These are phyloP conservation scores for Triops longicaudatus DNA, from an alignment of 1,140 invertebrate species.

Conservation along the genomic window DNA sequence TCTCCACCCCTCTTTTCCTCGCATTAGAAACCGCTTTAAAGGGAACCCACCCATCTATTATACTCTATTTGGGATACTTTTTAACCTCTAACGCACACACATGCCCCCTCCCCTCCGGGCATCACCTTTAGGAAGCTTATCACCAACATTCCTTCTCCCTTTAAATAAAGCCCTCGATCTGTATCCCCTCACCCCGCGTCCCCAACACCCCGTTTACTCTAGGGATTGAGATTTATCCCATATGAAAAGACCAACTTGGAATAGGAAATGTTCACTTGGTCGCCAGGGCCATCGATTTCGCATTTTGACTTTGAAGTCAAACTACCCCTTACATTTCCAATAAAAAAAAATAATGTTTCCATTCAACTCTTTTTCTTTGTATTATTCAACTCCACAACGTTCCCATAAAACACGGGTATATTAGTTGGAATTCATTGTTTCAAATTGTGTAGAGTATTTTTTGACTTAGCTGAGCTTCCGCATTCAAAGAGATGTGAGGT, in stretches of 20 bases:
- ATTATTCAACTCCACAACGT: too few relatives aligned
- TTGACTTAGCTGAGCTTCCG: too few relatives aligned
- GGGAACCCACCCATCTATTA: background rate
- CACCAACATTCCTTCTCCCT: background rate
- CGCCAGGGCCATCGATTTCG: background rate
- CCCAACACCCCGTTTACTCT: background rate
- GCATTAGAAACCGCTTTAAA: constrained; percentile 12
- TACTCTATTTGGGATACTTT: background rate
- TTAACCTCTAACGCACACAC: background rate
- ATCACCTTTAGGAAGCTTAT: background rate
- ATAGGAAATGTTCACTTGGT: constrained; percentile 12
- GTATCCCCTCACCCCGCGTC: background rate
- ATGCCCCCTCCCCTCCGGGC: background rate
- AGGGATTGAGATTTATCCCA: background rate
- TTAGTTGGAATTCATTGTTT: too few relatives aligned
- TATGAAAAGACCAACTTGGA: constrained; percentile 8
- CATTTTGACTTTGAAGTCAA: background rate
- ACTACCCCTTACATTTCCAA: background rate
- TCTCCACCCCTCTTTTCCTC: background rate
- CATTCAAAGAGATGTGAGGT: too few relatives aligned
- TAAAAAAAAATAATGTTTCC: background rate
- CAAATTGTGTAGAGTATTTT: too few relatives aligned
- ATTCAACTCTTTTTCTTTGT: background rate
- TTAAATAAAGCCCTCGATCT: background rate
- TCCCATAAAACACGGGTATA: too few relatives aligned